These are phyloP conservation scores for Pelecanoides urinatrix DNA, from an alignment of 2,113 vertebrate genomes.

Conservation along the genomic window DNA sequence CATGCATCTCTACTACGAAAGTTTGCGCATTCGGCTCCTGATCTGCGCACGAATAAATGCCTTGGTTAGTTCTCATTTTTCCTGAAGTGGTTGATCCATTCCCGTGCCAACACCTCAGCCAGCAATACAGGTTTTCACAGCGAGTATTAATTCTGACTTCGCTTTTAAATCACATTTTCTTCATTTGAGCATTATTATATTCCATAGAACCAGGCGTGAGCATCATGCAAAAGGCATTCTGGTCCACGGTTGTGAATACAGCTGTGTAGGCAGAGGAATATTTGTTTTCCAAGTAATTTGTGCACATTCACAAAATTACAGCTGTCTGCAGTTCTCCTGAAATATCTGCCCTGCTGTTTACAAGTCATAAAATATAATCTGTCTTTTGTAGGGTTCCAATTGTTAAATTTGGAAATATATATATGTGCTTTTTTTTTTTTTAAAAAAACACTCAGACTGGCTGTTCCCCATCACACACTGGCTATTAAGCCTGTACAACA, in stretches of 20 bases:
- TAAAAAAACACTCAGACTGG: background rate
- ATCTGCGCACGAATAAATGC: background rate
- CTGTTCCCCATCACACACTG: conserved; percentile 4
- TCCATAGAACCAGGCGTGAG: conserved; percentile 38
- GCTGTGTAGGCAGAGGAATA: conserved; percentile 67
- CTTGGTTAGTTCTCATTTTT: conserved; percentile 5
- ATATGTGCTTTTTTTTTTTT: background rate
- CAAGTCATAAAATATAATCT: conserved; percentile 72
- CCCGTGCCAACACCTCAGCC: conserved; percentile 50
- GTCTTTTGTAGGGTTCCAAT: conserved; percentile 63
- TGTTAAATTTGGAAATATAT: conserved; percentile 52
- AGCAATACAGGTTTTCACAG: conserved; percentile 42
- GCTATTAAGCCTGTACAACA: background rate
- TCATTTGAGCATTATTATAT: conserved; percentile 63
- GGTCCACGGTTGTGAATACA: conserved; percentile 58
- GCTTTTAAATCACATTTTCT: conserved; percentile 61
- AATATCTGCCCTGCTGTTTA: conserved; percentile 73
- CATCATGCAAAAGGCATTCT: conserved; percentile 60
- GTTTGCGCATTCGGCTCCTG: background rate
- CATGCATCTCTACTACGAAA: background rate
- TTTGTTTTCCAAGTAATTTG: conserved; percentile 76
- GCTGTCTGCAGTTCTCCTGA: conserved; percentile 69
- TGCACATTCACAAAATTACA: conserved; percentile 73
- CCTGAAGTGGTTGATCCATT: conserved; percentile 37
- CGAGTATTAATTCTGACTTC: conserved; percentile 57